phyloP scores from a whole-genome alignment of 2,113 vertebrate species.

The Cariama cristata region DNA sequence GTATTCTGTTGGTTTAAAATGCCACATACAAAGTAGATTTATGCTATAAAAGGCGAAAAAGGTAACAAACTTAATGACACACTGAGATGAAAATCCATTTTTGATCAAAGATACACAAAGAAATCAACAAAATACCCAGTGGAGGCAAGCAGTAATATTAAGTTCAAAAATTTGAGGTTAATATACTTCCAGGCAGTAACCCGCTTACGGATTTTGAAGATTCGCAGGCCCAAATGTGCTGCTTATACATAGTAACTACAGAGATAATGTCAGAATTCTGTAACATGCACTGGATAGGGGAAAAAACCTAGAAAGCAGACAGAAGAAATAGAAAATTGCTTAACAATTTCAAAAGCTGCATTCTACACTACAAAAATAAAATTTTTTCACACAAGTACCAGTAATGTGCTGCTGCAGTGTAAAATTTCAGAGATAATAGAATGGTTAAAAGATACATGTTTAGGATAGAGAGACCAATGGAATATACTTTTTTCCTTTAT shows the following conservation, averaged over 20 bases:
- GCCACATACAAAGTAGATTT: neutral
- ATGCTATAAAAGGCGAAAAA: neutral
- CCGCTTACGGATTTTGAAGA: neutral
- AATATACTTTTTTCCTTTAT: neutral
- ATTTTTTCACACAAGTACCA: neutral
- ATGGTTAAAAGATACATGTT: neutral
- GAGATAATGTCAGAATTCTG: neutral
- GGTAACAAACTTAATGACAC: neutral
- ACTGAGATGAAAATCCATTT: neutral
- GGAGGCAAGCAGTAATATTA: neutral
- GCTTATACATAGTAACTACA: neutral
- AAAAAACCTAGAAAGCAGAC: neutral
- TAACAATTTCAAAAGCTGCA: neutral
- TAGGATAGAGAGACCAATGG: neutral
- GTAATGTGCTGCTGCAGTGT: neutral
- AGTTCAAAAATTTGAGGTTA: conserved; percentile 12
- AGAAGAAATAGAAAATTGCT: neutral
- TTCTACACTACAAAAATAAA: neutral
- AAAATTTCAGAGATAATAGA: neutral
- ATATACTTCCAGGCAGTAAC: neutral
- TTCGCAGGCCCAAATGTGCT: neutral
- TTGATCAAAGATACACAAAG: neutral
- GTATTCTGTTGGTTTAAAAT: neutral
- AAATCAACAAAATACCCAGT: neutral
- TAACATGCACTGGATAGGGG: neutral